Percentiles rank a stretch among this genome's conserved stretches.
phyloP scores from a whole-genome alignment of 1,140 invertebrate species.

The Nephotettix cincticeps region DNA sequence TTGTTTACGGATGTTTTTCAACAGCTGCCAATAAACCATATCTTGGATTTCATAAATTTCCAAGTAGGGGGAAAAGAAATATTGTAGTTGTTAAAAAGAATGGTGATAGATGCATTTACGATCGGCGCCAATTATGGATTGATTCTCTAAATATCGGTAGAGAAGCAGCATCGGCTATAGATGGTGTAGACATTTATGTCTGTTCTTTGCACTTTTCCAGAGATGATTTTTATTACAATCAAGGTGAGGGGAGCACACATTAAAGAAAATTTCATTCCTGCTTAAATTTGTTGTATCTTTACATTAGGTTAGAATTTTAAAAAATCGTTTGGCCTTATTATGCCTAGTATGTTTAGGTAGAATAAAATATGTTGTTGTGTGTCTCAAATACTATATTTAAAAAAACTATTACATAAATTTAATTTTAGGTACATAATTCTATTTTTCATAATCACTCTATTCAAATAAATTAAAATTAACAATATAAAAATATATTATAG shows the following conservation, averaged over 20 bases:
- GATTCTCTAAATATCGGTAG: constrained; percentile 21
- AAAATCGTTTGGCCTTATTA: too few species aligned
- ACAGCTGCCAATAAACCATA: constrained; percentile 6
- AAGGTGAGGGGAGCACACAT: not conserved
- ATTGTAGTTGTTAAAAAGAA: constrained; percentile 17
- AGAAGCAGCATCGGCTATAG: constrained; percentile 10
- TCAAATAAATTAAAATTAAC: too few species aligned
- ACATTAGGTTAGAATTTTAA: too few species aligned
- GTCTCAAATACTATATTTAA: too few species aligned
- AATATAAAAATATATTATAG: too few species aligned
- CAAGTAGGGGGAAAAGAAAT: not conserved
- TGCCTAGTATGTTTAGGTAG: not conserved
- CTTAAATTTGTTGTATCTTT: too few species aligned
- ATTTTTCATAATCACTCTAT: too few species aligned
- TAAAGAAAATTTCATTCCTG: too few species aligned
- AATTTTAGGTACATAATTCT: too few species aligned
- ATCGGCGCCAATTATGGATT: constrained; percentile 26
- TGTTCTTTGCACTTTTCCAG: constrained; percentile 24
- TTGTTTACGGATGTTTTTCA: constrained; percentile 28
- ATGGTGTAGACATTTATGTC: constrained; percentile 10
- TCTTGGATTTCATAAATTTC: constrained; percentile 29
- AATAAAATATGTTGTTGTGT: too few species aligned
- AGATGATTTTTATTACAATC: constrained; percentile 21
- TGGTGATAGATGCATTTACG: constrained; percentile 17
- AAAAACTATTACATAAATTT: too few species aligned